Evolutionary conservation across 2,888 invertebrate species (phyloP).

Genomic region (Girardia tigrina): DNA sequence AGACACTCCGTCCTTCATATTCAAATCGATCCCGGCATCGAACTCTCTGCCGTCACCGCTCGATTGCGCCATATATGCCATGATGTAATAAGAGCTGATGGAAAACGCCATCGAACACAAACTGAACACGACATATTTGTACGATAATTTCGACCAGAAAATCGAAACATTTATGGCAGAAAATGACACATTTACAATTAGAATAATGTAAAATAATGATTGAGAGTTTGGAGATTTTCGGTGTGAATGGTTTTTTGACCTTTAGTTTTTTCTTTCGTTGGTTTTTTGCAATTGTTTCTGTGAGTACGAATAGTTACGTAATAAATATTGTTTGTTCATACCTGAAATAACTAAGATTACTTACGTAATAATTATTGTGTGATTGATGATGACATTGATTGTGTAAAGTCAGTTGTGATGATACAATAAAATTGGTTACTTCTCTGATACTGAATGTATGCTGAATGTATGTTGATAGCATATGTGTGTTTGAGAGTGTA

Average conservation of each 20-base stretch:
- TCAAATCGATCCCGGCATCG: conserved; percentile 79
- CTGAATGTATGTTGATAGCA: too few relatives aligned
- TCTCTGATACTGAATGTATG: too few relatives aligned
- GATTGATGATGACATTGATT: too few relatives aligned
- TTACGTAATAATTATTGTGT: too few relatives aligned
- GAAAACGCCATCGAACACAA: neutral
- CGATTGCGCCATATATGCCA: conserved; percentile 5
- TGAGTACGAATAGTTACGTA: too few relatives aligned
- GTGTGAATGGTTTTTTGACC: conserved; percentile 12
- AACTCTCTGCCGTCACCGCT: conserved; percentile 46
- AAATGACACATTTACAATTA: neutral
- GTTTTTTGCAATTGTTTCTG: too few relatives aligned
- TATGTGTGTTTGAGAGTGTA: too few relatives aligned
- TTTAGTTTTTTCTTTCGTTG: conserved; percentile 6
- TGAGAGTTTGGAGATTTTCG: neutral
- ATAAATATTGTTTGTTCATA: too few relatives aligned
- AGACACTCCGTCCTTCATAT: conserved; percentile 87
- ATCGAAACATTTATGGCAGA: neutral
- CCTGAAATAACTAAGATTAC: too few relatives aligned
- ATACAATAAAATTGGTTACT: too few relatives aligned
- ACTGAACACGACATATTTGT: neutral
- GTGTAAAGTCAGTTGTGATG: too few relatives aligned
- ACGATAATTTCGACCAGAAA: neutral
- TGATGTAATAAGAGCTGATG: neutral
- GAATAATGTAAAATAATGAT: neutral